Base-by-base conservation (phyloP, 2,113 vertebrate genomes). In the Chlorodrepanis virens region DNA sequence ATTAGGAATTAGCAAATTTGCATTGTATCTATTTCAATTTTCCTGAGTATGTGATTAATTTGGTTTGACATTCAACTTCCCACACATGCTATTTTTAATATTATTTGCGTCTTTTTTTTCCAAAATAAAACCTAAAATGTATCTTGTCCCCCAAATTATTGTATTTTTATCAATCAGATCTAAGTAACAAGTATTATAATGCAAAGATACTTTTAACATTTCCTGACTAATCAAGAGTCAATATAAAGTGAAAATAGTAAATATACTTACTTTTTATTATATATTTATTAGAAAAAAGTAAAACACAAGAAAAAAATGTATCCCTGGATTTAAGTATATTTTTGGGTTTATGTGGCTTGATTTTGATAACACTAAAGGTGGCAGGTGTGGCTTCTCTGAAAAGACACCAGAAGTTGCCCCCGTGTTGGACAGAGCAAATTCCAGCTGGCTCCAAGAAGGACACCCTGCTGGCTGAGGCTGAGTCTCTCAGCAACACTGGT, bases 11-110 rank as follows among this genome's bases (percentile, higher is more conserved):
- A 54, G 7, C 4, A 60, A 50, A 23, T 72, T 83, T 50, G 2
- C 9, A 33, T 5, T 40, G 35, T 60, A 60, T 57, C 39, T 65
- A 12, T 65, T 65, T 64, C 35, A 50, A 9, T 90, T 74, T 70
- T 71, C 49, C 60, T 68, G 42, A 39, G 28, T 31, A 40, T 24
- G 5, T 18, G 15, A 67, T 40, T 80, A 64, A 68, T 60, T 92
- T 81, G 31, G 74, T 77, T 93, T 80, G 47, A 45, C 29, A 74
- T 83, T 94, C 13, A 86, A 40, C 31, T 59, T 91, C 33, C 40
- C 6, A n/a, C 2, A 4, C 4, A 35, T 76, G 72, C 37, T 60
- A 60, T 52, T 57, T 57, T 56, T 16, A 77, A 35, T 23, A 42
- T 35, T 53, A 78, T 39, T 42, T 90, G 4, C 10, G 47, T 23